Base-by-base conservation (phyloP, 2,888 invertebrate species). In the Philonicus albiceps region DNA sequence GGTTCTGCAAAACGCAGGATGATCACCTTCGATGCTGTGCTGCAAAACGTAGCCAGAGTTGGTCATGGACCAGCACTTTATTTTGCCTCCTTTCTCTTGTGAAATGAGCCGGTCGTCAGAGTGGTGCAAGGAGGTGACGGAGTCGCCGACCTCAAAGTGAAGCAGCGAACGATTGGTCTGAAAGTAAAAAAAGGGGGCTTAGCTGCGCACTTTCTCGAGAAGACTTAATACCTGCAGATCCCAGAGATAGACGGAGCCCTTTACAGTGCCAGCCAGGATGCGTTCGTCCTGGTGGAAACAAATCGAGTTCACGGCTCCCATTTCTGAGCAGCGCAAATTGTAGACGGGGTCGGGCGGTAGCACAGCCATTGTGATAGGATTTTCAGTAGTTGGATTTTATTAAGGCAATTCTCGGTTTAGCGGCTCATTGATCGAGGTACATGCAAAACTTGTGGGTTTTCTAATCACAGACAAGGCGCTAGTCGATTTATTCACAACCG, bases 161-260 rank as follows among this genome's bases (percentile, higher is more conserved):
- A 94, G 93, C 88, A 94, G 93, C 88, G 95, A 93, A 89, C 96
- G 94, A 91, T 96, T 96, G 84, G 95, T 96, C 96, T 96, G 92
- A 34, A 94, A 94, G 87, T 43, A 87, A 31, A 53, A n/a, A n/a
- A n/a, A n/a, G n/a, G n/a, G n/a, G 53, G 55, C n/a, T 34, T 30
- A 86, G 19, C 30, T 40, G 31, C n/a, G 19, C 73, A 3, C 76
- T 76, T 19, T 34, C 0, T 1, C 40, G 4, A 2, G 40, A 43
- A 43, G 8, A 3, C 13, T n/a, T 16, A 90, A 91, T 93, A 96
- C 96, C 93, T 95, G 95, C 91, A 97, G 93, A 93, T 96, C 95
- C 96, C 96, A 97, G 90, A 96, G 94, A 92, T 95, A 95, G 89
- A 96, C 94, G 90, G 93, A 94, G 89, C 97, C 97, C 91, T 94